Percentiles rank a stretch among this genome's conserved stretches.
These are phyloP conservation scores for Epinephelus fuscoguttatus DNA, from an alignment of 2,113 vertebrate genomes.

Conservation along the genomic window DNA sequence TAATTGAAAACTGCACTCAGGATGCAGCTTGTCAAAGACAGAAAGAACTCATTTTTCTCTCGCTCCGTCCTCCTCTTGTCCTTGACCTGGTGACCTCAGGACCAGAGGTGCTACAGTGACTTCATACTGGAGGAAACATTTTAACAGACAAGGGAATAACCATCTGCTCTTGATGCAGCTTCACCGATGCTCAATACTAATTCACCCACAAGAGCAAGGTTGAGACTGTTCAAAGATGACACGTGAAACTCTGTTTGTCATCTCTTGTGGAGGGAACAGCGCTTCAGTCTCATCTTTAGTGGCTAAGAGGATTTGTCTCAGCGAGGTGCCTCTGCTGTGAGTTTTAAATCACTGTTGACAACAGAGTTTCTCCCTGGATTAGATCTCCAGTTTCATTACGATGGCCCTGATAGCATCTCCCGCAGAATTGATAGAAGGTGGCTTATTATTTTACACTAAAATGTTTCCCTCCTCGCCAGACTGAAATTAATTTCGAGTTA, in stretches of 20 bases:
- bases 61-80: slow-evolving; percentile 26
- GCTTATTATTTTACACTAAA: slow-evolving; percentile 71
- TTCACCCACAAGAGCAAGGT: slow-evolving; percentile 35
- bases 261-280: slow-evolving; percentile 32
- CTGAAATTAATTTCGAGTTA: slow-evolving; percentile 72
- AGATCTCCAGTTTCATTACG: slow-evolving; percentile 78
- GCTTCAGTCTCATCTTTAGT: slow-evolving; percentile 56
- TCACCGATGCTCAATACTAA: slow-evolving; percentile 37
- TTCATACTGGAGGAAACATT: slow-evolving; percentile 5
- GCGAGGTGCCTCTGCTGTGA: slow-evolving; percentile 64
- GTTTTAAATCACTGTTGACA: slow-evolving; percentile 76
- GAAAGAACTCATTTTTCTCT: slow-evolving; percentile 49
- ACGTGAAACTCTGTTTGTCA: slow-evolving; percentile 61
- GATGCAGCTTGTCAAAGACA: slow-evolving; percentile 31
- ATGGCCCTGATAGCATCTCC: slow-evolving; percentile 68
- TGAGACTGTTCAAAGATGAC: slow-evolving; percentile 52
- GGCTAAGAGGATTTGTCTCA: slow-evolving; percentile 72
- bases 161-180: slow-evolving; percentile 35
- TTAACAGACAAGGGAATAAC: slow-evolving; percentile 26
- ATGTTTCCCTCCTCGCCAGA: slow-evolving; percentile 55
- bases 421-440: slow-evolving; percentile 60
- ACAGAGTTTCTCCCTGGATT: slow-evolving; percentile 68
- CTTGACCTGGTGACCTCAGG: slow-evolving; percentile 48
- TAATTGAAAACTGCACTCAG: slow-evolving; percentile 58
- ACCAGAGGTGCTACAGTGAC: background rate